Percentiles rank a stretch among this genome's conserved stretches.
These are phyloP conservation scores for Euura lappo DNA, from an alignment of 1,140 invertebrate species.

Conservation along the genomic window DNA sequence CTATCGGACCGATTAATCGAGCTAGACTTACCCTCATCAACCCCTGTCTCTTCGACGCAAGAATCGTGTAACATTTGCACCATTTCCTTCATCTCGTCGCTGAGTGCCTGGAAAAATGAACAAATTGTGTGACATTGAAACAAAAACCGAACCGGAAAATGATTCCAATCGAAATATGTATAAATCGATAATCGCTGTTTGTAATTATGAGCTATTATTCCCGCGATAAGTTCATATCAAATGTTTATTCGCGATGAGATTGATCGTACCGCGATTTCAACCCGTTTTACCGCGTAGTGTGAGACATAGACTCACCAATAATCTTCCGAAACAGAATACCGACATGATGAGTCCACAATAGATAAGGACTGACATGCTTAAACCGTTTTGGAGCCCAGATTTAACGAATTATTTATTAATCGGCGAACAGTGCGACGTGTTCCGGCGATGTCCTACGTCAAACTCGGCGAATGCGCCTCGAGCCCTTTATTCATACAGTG, in stretches of 20 bases:
- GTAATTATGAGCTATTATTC: background rate
- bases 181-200: background rate
- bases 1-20: background rate
- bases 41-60: conserved; percentile 26
- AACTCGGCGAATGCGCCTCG: too few relatives aligned
- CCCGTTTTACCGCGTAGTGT: too few relatives aligned
- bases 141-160: too few relatives aligned
- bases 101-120: too few relatives aligned
- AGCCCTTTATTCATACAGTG: background rate
- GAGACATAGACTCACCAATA: background rate
- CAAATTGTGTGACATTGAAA: too few relatives aligned
- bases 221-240: too few relatives aligned
- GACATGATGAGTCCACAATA: background rate
- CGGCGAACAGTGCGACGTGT: background rate
- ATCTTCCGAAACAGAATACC: background rate
- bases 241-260: too few relatives aligned
- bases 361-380: background rate
- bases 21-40: conserved; percentile 18
- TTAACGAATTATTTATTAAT: background rate
- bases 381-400: background rate
- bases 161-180: background rate
- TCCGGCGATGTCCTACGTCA: too few relatives aligned
- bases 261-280: too few relatives aligned
- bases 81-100: conserved; percentile 22
- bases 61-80: conserved; percentile 18